Evolutionary conservation across 2,797 vertebrate species (phyloP), one percentile per base, ranked within the genome.

Genomic region (Garrulus glandarius): DNA sequence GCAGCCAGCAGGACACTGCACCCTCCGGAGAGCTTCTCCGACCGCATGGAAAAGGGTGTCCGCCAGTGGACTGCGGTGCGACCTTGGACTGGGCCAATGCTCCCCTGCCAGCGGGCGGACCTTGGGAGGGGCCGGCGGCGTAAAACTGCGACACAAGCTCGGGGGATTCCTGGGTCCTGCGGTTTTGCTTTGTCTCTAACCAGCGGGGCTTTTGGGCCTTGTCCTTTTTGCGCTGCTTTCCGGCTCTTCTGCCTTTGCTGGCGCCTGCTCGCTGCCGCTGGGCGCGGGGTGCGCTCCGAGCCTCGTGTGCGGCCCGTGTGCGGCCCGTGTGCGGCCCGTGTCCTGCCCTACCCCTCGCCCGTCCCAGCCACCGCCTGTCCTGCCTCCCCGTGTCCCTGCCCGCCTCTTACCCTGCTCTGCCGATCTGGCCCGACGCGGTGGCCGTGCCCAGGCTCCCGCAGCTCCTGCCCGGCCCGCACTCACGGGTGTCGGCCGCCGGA

Each of bases 31-130:
- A 34, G 19, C 12, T 29, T 15, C 24, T 49, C 34, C 53, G 5
- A 1, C 1, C 0, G 0, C 5, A 4, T 22, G 47, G 39, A 6
- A 0, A 23, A 21, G 5, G 8, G 3, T 49, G 6, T 39, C 5
- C 34, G 7, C 9, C 0, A 0, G 19, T 2, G 44, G 12, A 34
- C 9, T 8, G 24, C 0, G 1, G 15, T 7, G 36, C 10, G 23
- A 3, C 8, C 16, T 9, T 12, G 55, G 6, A 2, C 18, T 2
- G 23, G 13, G 36, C 3, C 17, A 5, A 8, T 2, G 43, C 36
- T 24, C 6, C 49, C 24, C 30, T 34, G 64, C 10, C 53, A 30
- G 44, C 24, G 23, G 44, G 32, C 3, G 0, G 10, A 5, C 6
- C 24, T 36, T 7, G 5, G 36, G 64, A 59, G 36, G 10, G 11